These are phyloP conservation scores for Drosophila anomelani DNA, from an alignment of 2,888 invertebrate species.

Conservation along the genomic window DNA sequence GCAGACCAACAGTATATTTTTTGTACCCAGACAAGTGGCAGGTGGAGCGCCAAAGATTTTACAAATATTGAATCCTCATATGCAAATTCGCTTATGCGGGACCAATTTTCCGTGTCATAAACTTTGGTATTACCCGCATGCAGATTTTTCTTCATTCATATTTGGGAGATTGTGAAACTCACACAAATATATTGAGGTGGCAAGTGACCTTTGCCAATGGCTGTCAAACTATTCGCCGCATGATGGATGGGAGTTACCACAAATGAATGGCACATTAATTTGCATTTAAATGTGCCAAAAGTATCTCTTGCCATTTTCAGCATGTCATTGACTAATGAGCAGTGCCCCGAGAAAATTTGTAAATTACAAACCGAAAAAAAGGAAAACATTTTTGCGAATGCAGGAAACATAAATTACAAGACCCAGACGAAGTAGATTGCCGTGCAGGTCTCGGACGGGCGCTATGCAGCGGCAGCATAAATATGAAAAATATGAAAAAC, in stretches of 20 bases:
- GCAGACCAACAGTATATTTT: too few relatives aligned
- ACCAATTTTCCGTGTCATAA: slow-evolving; percentile 53
- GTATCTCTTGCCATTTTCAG: slow-evolving; percentile 52
- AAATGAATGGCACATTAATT: slow-evolving; percentile 82
- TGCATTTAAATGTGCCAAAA: slow-evolving; percentile 76
- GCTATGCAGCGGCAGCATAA: slow-evolving; percentile 37
- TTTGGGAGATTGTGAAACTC: slow-evolving; percentile 17
- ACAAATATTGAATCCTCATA: slow-evolving; percentile 45
- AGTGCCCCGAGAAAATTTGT: slow-evolving; percentile 45
- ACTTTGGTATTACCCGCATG: slow-evolving; percentile 63
- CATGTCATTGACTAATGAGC: slow-evolving; percentile 78
- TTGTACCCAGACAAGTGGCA: slow-evolving; percentile 57
- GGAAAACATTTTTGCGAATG: slow-evolving; percentile 35
- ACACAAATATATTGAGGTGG: slow-evolving; percentile 27
- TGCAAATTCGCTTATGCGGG: slow-evolving; percentile 70
- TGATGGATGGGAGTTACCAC: slow-evolving; percentile 70
- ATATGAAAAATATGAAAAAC: slow-evolving; percentile 56
- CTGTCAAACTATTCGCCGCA: slow-evolving; percentile 63
- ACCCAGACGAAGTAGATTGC: slow-evolving; percentile 60
- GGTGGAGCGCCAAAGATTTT: slow-evolving; percentile 30
- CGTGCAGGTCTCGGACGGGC: slow-evolving; percentile 27
- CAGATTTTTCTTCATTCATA: slow-evolving; percentile 16
- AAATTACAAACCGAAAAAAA: slow-evolving; percentile 29
- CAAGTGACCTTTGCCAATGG: slow-evolving; percentile 68
- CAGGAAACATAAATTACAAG: slow-evolving; percentile 80